These are phyloP conservation scores for Lysandra bellargus DNA, from an alignment of 2,888 invertebrate genomes.

Conservation along the genomic window DNA sequence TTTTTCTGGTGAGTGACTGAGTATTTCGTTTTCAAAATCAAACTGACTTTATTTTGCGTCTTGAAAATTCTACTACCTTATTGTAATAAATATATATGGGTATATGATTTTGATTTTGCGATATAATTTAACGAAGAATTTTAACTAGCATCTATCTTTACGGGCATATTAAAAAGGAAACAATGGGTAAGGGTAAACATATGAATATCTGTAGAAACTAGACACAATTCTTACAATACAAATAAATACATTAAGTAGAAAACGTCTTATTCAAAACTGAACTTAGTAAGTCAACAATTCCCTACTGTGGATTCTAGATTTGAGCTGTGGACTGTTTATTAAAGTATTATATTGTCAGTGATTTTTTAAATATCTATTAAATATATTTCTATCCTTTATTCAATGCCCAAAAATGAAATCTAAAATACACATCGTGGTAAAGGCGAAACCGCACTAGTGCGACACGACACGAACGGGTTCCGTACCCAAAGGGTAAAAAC, in stretches of 20 bases:
- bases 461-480: too few relatives aligned
- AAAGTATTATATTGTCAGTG: background rate
- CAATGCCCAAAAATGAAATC: background rate
- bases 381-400: background rate
- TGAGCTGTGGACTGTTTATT: conserved; percentile 11
- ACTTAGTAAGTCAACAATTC: background rate
- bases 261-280: conserved; percentile 22
- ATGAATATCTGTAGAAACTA: background rate
- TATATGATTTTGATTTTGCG: conserved; percentile 1
- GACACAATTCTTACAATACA: background rate
- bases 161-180: background rate
- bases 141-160: conserved; percentile 17
- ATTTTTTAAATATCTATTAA: background rate
- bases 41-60: conserved; percentile 1
- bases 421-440: too few relatives aligned
- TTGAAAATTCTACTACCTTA: background rate
- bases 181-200: background rate
- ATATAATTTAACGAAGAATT: background rate
- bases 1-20: background rate
- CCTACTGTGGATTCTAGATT: background rate
- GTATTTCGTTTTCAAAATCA: background rate
- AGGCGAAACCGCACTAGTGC: too few relatives aligned
- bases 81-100: background rate
- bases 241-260: conserved; percentile 9
- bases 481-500: too few relatives aligned